Evolutionary conservation across 2,888 invertebrate species (phyloP).

Genomic region (Netelia virgata): DNA sequence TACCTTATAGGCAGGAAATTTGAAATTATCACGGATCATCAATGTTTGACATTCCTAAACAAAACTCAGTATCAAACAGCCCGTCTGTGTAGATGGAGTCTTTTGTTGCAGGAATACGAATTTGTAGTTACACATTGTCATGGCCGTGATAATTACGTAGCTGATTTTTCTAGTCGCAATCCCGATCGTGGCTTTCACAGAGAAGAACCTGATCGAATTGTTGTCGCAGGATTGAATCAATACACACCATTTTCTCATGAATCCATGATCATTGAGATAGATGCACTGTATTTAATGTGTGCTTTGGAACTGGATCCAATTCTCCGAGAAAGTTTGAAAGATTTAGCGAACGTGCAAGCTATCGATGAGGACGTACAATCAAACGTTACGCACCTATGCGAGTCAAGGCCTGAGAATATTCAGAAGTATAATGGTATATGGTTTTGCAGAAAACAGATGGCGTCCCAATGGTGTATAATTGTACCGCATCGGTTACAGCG

Average conservation of each 20-base stretch:
- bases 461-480: constrained; percentile 1
- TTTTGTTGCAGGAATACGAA: no score
- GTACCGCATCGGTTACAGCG: neutral
- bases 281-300: constrained; percentile 15
- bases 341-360: constrained; percentile 27
- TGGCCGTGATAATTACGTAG: no score
- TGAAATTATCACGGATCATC: no score
- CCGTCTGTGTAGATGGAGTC: no score
- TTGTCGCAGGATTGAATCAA: neutral
- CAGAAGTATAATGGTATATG: neutral
- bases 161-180: no score
- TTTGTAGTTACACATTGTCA: no score
- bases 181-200: no score
- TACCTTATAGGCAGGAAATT: no score
- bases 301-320: constrained; percentile 8
- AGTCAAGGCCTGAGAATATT: neutral
- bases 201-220: constrained; percentile 26
- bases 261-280: neutral
- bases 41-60: no score
- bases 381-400: neutral
- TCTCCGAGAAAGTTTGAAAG: constrained; percentile 9
- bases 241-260: neutral
- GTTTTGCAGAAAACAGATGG: neutral
- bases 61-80: no score
- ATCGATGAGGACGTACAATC: neutral